Evolutionary conservation across 2,113 vertebrate genomes (phyloP).

Genomic region (Zosterops lateralis): DNA sequence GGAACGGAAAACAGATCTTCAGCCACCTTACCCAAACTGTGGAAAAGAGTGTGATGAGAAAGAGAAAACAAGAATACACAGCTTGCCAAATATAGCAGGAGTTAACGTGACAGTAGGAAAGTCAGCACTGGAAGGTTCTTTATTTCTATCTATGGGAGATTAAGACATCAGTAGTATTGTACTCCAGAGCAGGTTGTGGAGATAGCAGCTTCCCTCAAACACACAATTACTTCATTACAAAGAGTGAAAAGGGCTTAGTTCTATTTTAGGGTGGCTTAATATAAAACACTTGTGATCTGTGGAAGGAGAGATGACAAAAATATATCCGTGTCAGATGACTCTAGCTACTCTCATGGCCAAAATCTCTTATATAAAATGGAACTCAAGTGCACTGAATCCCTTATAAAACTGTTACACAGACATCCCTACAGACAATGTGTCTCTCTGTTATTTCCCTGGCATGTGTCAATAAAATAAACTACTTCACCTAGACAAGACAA

Average conservation of each 20-base stretch:
- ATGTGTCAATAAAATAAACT: not conserved
- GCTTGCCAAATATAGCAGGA: constrained; percentile 2
- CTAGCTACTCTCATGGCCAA: constrained; percentile 47
- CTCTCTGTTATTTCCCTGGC: not conserved
- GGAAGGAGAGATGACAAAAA: constrained; percentile 70
- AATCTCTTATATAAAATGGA: constrained; percentile 66
- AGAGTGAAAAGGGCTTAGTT: constrained; percentile 62
- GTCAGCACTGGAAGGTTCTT: not conserved
- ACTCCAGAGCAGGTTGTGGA: not conserved
- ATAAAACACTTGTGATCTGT: constrained; percentile 72
- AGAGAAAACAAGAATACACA: constrained; percentile 13
- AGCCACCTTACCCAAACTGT: constrained; percentile 18
- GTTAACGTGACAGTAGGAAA: not conserved
- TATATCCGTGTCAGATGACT: constrained; percentile 67
- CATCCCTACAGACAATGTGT: not conserved
- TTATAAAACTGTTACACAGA: not conserved
- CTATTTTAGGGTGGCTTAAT: constrained; percentile 70
- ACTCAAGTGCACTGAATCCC: constrained; percentile 25
- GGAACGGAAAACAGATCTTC: constrained; percentile 25
- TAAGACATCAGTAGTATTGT: constrained; percentile 23
- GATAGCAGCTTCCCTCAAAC: constrained; percentile 52
- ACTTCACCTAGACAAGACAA: not conserved
- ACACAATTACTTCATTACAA: constrained; percentile 70
- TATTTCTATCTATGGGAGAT: not conserved
- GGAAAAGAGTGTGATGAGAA: not conserved